phyloP scores from a whole-genome alignment of 2,797 vertebrate genomes.

The Phoebastria nigripes region DNA sequence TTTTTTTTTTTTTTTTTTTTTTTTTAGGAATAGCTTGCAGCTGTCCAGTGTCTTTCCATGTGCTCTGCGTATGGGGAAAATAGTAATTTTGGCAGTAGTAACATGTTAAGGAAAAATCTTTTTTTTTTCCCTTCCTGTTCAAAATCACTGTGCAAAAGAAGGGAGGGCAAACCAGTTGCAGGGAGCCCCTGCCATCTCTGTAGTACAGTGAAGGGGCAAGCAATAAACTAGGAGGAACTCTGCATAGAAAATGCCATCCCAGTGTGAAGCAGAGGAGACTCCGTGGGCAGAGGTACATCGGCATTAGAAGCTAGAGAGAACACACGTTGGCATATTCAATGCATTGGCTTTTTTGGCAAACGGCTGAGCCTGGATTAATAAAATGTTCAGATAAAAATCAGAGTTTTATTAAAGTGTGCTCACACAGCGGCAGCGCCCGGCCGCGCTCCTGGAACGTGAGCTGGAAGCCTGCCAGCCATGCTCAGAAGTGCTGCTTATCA shows the following conservation, averaged over 20 bases:
- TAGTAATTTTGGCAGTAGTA: neutral
- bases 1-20: neutral
- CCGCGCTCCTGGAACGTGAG: neutral
- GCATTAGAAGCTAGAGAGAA: conserved; percentile 6
- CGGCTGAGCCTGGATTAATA: conserved; percentile 53
- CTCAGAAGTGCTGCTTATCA: conserved; percentile 36
- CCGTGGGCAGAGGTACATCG: neutral
- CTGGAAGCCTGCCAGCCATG: conserved; percentile 47
- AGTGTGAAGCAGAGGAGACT: neutral
- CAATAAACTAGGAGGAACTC: neutral
- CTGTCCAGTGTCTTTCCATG: neutral
- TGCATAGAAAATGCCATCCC: neutral
- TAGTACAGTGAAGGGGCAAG: neutral
- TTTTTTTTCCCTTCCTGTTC: neutral
- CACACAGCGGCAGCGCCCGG: neutral
- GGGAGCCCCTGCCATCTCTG: neutral
- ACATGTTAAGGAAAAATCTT: neutral
- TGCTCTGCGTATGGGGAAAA: neutral
- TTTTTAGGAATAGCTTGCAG: neutral
- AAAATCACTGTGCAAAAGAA: neutral
- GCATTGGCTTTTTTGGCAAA: conserved; percentile 39
- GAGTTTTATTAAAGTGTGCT: conserved; percentile 52
- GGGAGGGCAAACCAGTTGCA: neutral
- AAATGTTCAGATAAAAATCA: conserved; percentile 68
- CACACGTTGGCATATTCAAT: neutral